phyloP scores from a whole-genome alignment of 2,888 invertebrate genomes.

The Antheraea yamamai region DNA sequence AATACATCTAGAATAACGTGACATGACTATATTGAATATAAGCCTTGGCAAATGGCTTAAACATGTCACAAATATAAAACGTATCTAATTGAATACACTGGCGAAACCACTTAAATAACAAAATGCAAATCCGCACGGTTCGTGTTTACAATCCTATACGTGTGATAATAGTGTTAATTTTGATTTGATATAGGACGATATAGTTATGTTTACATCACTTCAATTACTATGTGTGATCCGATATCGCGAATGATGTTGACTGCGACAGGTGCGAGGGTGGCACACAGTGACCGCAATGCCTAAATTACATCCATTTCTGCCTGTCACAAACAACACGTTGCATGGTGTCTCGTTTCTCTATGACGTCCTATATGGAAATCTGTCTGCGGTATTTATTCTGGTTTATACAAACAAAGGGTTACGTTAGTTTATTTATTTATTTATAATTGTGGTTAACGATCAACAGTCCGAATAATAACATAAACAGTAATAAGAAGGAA shows the following conservation, averaged over 20 bases:
- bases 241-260: slow-evolving; percentile 12
- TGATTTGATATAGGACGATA: background rate
- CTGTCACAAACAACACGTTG: slow-evolving; percentile 19
- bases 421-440: too few relatives aligned
- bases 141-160: too few relatives aligned
- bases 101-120: background rate
- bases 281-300: slow-evolving; percentile 20
- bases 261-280: slow-evolving; percentile 20
- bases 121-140: too few relatives aligned
- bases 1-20: background rate
- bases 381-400: slow-evolving; percentile 13
- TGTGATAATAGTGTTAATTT: background rate
- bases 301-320: slow-evolving; percentile 21
- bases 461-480: too few relatives aligned
- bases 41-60: background rate
- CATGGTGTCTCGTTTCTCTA: background rate
- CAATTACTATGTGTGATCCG: background rate
- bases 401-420: background rate
- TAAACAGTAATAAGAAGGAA: too few relatives aligned
- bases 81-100: background rate
- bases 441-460: too few relatives aligned
- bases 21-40: background rate
- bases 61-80: background rate
- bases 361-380: slow-evolving; percentile 17
- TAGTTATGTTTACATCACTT: background rate